phyloP scores from a whole-genome alignment of 2,113 vertebrate species.

The Oryzias melastigma region DNA sequence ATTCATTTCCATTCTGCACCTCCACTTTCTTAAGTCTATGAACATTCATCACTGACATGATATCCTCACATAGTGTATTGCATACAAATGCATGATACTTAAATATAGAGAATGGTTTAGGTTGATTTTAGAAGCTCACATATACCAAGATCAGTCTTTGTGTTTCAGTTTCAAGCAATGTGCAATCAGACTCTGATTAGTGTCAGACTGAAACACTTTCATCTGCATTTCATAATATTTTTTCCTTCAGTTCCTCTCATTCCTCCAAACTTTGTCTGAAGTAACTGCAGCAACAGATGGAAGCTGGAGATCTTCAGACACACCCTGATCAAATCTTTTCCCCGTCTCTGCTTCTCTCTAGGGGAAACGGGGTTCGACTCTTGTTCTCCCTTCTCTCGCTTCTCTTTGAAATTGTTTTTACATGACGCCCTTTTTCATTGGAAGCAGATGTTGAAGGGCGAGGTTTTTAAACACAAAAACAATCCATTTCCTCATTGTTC shows the following conservation, averaged over 20 bases:
- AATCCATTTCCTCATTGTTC: slow-evolving; percentile 48
- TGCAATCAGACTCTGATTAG: slow-evolving; percentile 48
- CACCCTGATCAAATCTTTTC: slow-evolving; percentile 62
- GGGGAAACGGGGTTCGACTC: slow-evolving; percentile 49
- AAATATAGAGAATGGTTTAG: slow-evolving; percentile 23
- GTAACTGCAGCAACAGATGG: slow-evolving; percentile 49
- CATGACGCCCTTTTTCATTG: slow-evolving; percentile 50
- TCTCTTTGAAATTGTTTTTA: slow-evolving; percentile 28
- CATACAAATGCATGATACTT: slow-evolving; percentile 1
- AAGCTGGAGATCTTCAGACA: slow-evolving; percentile 51
- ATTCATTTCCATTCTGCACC: no score
- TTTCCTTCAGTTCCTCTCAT: slow-evolving; percentile 33
- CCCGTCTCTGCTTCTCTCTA: slow-evolving; percentile 34
- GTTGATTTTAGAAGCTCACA: not conserved
- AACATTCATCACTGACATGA: no score
- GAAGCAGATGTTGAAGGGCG: slow-evolving; percentile 67
- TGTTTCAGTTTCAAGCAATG: slow-evolving; percentile 25
- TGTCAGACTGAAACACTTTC: slow-evolving; percentile 37
- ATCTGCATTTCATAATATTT: slow-evolving; percentile 56
- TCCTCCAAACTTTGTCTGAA: slow-evolving; percentile 20
- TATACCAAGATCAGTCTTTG: slow-evolving; percentile 14
- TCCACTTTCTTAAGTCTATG: no score
- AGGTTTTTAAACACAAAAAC: slow-evolving; percentile 47
- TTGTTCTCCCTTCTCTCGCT: slow-evolving; percentile 47
- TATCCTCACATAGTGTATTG: slow-evolving; percentile 36